phyloP scores from a whole-genome alignment of 2,113 vertebrate species.

The Lepidothrix coronata region DNA sequence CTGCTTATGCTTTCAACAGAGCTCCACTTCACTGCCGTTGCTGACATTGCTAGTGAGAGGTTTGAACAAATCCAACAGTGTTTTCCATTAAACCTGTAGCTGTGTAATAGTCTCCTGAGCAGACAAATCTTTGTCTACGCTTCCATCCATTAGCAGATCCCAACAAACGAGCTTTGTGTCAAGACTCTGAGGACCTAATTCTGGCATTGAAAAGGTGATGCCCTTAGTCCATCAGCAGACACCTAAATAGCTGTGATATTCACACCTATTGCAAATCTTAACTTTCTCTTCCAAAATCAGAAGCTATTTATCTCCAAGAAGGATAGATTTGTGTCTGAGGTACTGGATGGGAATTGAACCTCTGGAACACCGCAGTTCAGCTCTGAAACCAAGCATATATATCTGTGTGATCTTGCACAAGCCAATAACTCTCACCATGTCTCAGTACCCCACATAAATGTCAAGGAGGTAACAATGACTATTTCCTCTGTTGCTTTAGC shows the following conservation, averaged over 20 bases:
- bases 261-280: neutral
- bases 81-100: neutral
- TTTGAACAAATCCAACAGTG: neutral
- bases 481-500: neutral
- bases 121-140: neutral
- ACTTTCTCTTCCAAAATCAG: neutral
- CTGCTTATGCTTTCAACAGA: constrained; percentile 8
- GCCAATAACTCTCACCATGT: neutral
- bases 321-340: neutral
- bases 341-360: neutral
- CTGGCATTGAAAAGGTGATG: neutral
- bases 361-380: neutral
- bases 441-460: neutral
- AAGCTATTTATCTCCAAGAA: neutral
- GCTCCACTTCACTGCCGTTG: neutral
- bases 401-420: neutral
- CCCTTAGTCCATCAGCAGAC: neutral
- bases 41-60: neutral
- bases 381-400: neutral
- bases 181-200: neutral
- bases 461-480: neutral
- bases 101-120: neutral
- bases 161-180: neutral
- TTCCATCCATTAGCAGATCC: neutral
- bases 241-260: neutral